Conservation (phyloP, 2,888 invertebrate genomes). For the Marronus borbonicus region DNA sequence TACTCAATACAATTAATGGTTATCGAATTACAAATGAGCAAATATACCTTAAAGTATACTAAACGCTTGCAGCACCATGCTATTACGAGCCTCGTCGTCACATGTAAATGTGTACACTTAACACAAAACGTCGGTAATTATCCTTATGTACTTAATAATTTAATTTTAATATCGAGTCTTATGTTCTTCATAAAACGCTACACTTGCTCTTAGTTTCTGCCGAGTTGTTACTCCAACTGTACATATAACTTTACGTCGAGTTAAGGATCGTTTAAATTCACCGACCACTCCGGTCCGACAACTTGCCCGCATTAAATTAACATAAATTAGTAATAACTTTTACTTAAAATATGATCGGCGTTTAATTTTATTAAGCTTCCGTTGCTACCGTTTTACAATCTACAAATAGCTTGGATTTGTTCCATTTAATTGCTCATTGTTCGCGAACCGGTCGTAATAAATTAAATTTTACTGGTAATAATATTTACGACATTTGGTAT, state of each 20-base stretch:
- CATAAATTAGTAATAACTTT: conserved; percentile 48
- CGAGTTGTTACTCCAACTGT: conserved; percentile 23
- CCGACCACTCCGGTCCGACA: conserved; percentile 16
- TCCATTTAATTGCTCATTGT: conserved; percentile 29
- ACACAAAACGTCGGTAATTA: neutral
- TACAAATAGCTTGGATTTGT: conserved; percentile 22
- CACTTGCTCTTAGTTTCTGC: conserved; percentile 17
- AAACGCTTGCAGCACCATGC: too few species aligned
- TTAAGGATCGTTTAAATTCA: conserved; percentile 35
- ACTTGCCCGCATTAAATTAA: conserved; percentile 35
- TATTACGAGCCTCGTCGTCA: neutral
- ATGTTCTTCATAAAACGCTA: conserved; percentile 32
- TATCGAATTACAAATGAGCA: too few species aligned
- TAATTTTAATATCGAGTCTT: conserved; percentile 18
- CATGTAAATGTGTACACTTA: conserved; percentile 16
- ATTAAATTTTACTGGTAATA: conserved; percentile 31
- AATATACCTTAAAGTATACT: too few species aligned
- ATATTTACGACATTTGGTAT: conserved; percentile 20
- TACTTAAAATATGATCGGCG: conserved; percentile 44
- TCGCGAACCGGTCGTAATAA: conserved; percentile 28
- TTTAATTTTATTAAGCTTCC: conserved; percentile 42
- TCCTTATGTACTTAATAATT: conserved; percentile 26
- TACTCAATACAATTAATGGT: too few species aligned
- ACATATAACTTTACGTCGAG: conserved; percentile 18
- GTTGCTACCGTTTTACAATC: conserved; percentile 27